A percentile compares a stretch with the other conserved stretches of the same genome.
Evolutionary conservation across 1,140 invertebrate species (phyloP).

Genomic region (Zaprionus tsacasi): DNA sequence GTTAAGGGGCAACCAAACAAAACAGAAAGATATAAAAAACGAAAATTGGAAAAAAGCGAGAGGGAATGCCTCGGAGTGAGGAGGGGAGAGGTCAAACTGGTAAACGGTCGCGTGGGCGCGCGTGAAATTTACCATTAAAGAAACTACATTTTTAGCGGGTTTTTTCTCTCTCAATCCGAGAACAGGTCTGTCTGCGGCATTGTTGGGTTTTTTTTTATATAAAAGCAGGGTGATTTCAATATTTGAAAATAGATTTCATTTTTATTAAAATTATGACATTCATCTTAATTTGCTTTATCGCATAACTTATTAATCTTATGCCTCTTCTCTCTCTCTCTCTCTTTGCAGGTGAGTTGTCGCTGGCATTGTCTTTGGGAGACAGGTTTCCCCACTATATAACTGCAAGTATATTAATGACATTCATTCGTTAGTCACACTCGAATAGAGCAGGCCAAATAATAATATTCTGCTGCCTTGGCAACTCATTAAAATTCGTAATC

Average conservation of each 20-base stretch:
- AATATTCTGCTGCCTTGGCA: slow-evolving; percentile 53
- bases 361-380: slow-evolving; percentile 3
- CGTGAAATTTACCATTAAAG: slow-evolving; percentile 44
- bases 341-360: slow-evolving; percentile 68
- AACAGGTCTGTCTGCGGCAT: slow-evolving; percentile 28
- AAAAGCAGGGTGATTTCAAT: slow-evolving; percentile 16
- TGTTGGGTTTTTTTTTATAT: not conserved
- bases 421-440: slow-evolving; percentile 16
- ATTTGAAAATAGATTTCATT: slow-evolving; percentile 74
- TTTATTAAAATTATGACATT: slow-evolving; percentile 82
- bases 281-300: slow-evolving; percentile 77
- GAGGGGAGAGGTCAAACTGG: not conserved
- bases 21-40: not conserved
- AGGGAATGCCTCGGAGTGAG: not conserved
- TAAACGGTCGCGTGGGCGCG: slow-evolving; percentile 47
- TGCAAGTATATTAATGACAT: slow-evolving; percentile 21
- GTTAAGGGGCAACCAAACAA: not conserved
- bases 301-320: slow-evolving; percentile 76
- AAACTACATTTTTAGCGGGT: slow-evolving; percentile 7
- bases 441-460: slow-evolving; percentile 13
- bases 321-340: slow-evolving; percentile 17
- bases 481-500: slow-evolving; percentile 27
- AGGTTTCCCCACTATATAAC: slow-evolving; percentile 44
- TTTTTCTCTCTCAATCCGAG: slow-evolving; percentile 1
- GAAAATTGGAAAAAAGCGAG: too few relatives aligned